phyloP scores from a whole-genome alignment of 2,888 invertebrate genomes.

The Eledona agricola region DNA sequence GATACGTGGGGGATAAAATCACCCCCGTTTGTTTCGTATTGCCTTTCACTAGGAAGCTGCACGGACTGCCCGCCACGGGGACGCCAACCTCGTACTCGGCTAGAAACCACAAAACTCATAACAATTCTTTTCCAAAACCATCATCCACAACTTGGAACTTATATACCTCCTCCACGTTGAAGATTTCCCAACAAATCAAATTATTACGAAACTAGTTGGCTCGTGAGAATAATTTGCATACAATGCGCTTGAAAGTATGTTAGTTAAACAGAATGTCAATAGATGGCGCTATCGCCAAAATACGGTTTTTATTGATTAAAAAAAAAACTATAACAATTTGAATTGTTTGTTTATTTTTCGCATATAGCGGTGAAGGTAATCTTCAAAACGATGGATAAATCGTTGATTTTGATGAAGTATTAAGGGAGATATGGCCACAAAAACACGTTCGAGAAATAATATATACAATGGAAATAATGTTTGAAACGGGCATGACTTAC shows the following conservation, averaged over 20 bases:
- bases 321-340: too few relatives aligned
- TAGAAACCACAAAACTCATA: constrained; percentile 58
- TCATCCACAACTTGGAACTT: neutral
- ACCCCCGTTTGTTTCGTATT: constrained; percentile 78
- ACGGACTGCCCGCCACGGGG: constrained; percentile 84
- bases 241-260: neutral
- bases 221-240: too few relatives aligned
- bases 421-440: too few relatives aligned
- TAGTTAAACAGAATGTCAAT: neutral
- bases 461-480: too few relatives aligned
- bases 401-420: too few relatives aligned
- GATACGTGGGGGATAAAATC: constrained; percentile 97
- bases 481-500: constrained; percentile 79
- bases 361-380: too few relatives aligned
- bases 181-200: too few relatives aligned
- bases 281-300: constrained; percentile 1
- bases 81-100: constrained; percentile 94
- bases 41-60: constrained; percentile 87
- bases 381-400: too few relatives aligned
- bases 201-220: neutral
- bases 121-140: neutral
- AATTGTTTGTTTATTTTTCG: too few relatives aligned
- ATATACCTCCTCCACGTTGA: too few relatives aligned
- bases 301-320: neutral
- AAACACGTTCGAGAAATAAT: too few relatives aligned